Evolutionary conservation across 2,888 invertebrate genomes (phyloP), one percentile per base, ranked within the genome.

Genomic region (Rhingia campestris): DNA sequence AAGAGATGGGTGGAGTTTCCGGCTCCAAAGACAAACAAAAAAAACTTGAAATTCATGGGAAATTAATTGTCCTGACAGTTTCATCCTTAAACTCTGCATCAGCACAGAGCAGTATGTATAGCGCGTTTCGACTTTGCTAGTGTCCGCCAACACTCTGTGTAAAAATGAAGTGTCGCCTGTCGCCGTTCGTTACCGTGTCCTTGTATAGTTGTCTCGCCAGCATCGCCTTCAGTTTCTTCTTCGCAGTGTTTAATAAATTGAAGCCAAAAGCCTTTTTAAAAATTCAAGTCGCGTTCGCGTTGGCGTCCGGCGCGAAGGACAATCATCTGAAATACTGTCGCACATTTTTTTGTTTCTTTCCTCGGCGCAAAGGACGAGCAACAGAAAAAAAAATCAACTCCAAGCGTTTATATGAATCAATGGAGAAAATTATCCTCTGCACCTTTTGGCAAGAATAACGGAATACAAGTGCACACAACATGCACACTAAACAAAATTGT

Each of bases 1-100:
- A 32, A 4, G 0, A 30, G 49, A 43, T 3, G 33, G 39, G 14
- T 39, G 41, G 47, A 10, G 22, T 56, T 72, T 73, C 67, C 72
- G 72, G 43, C 35, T 73, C 22, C 22, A 22, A 22, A 22, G 22
- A 22, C 22, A 61, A 51, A n/a, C n/a, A n/a, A 49, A 53, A 64
- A 53, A 69, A 69, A 64, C 67, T 77, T 43, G 63, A 82, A 82
- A 69, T 77, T 82, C 82, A 82, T 82, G 77, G 77, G 53, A 82
- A 82, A 82, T 82, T 82, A 82, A 82, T 82, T 82, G 82, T 82
- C 82, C 67, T 77, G 77, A 82, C 77, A 63, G 77, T 82, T 73
- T 77, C 35, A 69, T 82, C 73, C 77, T 77, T 64, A 58, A 77
- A 74, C 69, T 51, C 51, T 77, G 51, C 72, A 63, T 43, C 72